Evolutionary conservation across 2,113 vertebrate genomes (phyloP).

Genomic region (Gambusia holbrooki): DNA sequence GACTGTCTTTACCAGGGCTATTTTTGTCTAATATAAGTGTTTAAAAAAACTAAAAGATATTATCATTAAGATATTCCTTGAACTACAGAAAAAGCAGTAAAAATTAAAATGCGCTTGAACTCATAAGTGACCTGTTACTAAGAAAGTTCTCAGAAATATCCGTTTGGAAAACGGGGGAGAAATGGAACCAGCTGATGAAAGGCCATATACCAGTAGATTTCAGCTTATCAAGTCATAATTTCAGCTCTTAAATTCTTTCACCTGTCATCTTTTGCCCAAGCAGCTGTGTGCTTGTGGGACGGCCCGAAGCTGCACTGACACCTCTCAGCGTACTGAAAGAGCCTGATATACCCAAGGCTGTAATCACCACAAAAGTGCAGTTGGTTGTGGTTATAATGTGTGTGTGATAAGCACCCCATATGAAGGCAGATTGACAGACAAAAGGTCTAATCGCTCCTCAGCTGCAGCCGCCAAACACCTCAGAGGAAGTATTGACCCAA

Average conservation of each 20-base stretch:
- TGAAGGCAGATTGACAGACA: slow-evolving; percentile 91
- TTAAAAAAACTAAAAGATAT: not conserved
- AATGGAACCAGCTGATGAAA: not conserved
- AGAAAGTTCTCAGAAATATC: not conserved
- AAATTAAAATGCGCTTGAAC: not conserved
- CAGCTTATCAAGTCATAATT: slow-evolving; percentile 23
- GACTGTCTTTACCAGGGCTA: too few relatives aligned
- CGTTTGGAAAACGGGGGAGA: not conserved
- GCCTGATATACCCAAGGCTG: slow-evolving; percentile 37
- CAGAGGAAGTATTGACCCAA: slow-evolving; percentile 96
- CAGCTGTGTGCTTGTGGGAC: slow-evolving; percentile 4
- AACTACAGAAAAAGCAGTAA: not conserved
- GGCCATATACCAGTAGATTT: slow-evolving; percentile 6
- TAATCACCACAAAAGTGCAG: slow-evolving; percentile 43
- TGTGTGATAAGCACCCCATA: slow-evolving; percentile 72
- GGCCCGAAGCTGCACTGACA: slow-evolving; percentile 38
- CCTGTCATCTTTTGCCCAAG: slow-evolving; percentile 28
- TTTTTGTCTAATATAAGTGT: not conserved
- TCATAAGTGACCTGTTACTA: not conserved
- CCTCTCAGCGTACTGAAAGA: slow-evolving; percentile 46
- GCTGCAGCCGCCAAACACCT: slow-evolving; percentile 89
- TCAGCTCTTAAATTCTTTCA: slow-evolving; percentile 22
- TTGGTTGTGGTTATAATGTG: slow-evolving; percentile 28
- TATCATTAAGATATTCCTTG: not conserved
- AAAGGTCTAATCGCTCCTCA: slow-evolving; percentile 88